Percentiles rank a stretch among this genome's conserved stretches.
Conservation (phyloP, 2,113 vertebrate genomes). For the Raphicerus campestris region DNA sequence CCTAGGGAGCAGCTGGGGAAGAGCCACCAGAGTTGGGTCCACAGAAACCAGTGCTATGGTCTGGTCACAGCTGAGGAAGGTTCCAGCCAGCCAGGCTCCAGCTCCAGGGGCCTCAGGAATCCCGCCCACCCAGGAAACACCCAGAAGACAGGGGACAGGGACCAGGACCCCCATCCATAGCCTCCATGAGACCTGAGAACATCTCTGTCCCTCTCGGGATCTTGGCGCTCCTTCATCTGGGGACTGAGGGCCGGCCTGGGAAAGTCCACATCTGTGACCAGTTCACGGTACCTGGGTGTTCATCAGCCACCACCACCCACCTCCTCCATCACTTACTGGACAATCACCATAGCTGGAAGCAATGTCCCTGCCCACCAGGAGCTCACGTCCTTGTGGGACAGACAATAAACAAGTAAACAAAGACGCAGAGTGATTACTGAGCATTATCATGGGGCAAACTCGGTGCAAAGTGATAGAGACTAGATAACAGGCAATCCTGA, state of each 20-base stretch:
- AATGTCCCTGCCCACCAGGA: background rate
- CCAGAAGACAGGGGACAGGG: background rate
- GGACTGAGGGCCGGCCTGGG: background rate
- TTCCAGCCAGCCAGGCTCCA: background rate
- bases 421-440: accelerated
- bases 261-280: background rate
- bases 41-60: accelerated
- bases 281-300: background rate
- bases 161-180: background rate
- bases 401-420: background rate
- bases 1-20: background rate
- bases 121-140: background rate
- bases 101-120: background rate
- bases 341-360: background rate
- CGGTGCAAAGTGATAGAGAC: background rate
- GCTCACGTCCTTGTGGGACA: background rate
- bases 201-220: background rate
- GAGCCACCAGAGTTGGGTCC: background rate
- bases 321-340: background rate
- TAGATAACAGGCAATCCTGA: accelerated
- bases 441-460: background rate
- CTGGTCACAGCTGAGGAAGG: background rate
- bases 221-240: background rate
- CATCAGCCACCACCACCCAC: background rate
- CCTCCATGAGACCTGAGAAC: background rate